Evolutionary conservation across 2,888 invertebrate species (phyloP).

Genomic region (Agonopterix alstromeriana): DNA sequence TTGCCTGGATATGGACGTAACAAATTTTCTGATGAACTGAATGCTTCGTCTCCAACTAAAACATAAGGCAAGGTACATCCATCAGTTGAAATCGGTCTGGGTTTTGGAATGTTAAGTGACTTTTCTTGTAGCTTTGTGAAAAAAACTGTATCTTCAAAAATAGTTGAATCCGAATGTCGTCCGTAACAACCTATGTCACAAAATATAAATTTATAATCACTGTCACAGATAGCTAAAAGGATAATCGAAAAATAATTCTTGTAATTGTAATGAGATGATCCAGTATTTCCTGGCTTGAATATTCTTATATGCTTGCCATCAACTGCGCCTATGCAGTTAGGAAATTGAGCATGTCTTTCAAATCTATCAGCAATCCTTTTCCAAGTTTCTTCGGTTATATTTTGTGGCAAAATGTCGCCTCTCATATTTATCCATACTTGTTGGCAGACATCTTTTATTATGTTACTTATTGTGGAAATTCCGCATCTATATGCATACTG

Average conservation of each 20-base stretch:
- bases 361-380: slow-evolving; percentile 10
- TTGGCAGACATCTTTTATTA: slow-evolving; percentile 11
- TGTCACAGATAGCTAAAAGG: slow-evolving; percentile 3
- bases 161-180: slow-evolving; percentile 6
- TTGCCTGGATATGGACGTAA: slow-evolving; percentile 4
- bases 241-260: slow-evolving; percentile 3
- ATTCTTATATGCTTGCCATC: slow-evolving; percentile 13
- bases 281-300: slow-evolving; percentile 8
- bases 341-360: slow-evolving; percentile 10
- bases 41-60: slow-evolving; percentile 2
- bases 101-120: slow-evolving; percentile 5
- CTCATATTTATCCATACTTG: slow-evolving; percentile 7
- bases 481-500: slow-evolving; percentile 10
- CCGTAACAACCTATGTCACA: slow-evolving; percentile 6
- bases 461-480: slow-evolving; percentile 10
- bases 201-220: slow-evolving; percentile 6
- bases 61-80: not conserved
- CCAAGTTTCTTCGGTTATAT: slow-evolving; percentile 10
- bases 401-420: slow-evolving; percentile 7
- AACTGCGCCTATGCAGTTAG: slow-evolving; percentile 13
- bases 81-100: not conserved
- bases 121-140: slow-evolving; percentile 7
- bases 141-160: slow-evolving; percentile 6
- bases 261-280: slow-evolving; percentile 10
- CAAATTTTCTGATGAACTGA: slow-evolving; percentile 1